Conservation (phyloP, 2,113 vertebrate genomes). For the Engraulis encrasicolus region DNA sequence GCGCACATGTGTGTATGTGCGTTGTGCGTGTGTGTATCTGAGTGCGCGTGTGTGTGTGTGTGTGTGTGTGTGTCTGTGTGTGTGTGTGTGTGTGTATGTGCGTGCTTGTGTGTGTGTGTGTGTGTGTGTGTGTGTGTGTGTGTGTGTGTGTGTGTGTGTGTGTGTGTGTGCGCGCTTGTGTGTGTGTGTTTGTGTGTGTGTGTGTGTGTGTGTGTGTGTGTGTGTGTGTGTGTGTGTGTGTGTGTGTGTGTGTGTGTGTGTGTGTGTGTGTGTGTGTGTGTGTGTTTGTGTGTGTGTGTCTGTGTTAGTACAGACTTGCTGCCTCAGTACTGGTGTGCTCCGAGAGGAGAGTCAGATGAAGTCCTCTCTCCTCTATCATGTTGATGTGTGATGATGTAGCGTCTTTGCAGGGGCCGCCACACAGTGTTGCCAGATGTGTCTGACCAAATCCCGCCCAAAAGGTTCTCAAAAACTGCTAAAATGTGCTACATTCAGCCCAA, state of each 20-base stretch:
- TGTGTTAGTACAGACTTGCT: neutral
- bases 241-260: neutral
- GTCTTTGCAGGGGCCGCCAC: no score
- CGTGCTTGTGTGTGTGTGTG: no score
- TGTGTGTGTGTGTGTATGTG: no score
- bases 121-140: neutral
- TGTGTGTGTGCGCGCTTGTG: neutral
- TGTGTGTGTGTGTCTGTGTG: no score
- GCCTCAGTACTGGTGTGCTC: neutral
- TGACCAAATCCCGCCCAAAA: no score
- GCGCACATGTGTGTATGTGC: no score
- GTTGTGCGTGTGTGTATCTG: no score
- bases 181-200: neutral
- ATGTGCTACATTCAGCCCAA: no score
- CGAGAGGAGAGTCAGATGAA: neutral
- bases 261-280: neutral
- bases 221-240: neutral
- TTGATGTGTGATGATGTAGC: neutral
- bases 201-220: neutral
- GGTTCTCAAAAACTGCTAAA: no score
- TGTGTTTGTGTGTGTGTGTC: neutral
- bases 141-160: neutral
- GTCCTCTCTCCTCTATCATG: neutral
- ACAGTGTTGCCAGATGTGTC: no score
- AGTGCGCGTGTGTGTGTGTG: no score